Evolutionary conservation across 2,797 vertebrate species (phyloP).

Genomic region (Dicrostonyx torquatus): DNA sequence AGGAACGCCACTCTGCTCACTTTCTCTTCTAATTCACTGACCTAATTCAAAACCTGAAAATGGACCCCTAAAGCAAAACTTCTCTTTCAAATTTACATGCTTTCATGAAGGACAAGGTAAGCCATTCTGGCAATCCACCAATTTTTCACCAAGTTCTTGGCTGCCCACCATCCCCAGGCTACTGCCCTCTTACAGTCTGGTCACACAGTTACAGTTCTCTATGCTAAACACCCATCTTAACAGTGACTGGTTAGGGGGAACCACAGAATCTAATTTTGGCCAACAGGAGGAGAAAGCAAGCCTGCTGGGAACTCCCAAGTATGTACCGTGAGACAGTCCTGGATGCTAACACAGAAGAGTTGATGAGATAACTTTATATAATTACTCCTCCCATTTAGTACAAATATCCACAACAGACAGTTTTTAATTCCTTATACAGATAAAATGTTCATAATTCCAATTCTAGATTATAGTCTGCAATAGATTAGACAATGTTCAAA

Average conservation of each 20-base stretch:
- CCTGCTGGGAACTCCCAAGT: not conserved
- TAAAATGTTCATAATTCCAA: not conserved
- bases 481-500: not conserved
- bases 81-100: not conserved
- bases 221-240: not conserved
- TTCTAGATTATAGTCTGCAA: not conserved
- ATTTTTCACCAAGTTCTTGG: not conserved
- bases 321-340: too few species aligned
- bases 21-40: not conserved
- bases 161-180: rapidly evolving
- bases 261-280: not conserved
- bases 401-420: not conserved
- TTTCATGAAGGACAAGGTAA: not conserved
- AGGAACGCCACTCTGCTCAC: not conserved
- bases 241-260: not conserved
- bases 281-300: not conserved
- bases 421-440: not conserved
- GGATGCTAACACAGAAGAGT: not conserved
- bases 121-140: not conserved
- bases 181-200: not conserved
- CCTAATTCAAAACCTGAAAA: conserved; percentile 2
- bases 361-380: conserved; percentile 32
- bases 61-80: not conserved
- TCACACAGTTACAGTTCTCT: not conserved
- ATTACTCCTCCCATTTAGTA: not conserved